Base-by-base conservation (phyloP, 1,140 invertebrate species). In the Papilio dardanus region DNA sequence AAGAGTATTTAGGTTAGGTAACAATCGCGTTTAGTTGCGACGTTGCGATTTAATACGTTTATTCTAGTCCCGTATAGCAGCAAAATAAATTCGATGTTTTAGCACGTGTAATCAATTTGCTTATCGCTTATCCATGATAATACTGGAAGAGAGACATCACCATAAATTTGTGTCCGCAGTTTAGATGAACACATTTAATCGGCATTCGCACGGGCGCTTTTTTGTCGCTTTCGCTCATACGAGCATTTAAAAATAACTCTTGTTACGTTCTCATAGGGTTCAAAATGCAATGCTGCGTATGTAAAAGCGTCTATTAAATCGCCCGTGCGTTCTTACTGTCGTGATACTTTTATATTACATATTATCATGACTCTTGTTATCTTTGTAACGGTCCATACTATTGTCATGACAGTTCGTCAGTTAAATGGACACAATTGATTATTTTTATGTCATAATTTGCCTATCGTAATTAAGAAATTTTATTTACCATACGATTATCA, bases 11-110 rank as follows among this genome's bases (percentile, higher is more conserved):
- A 69, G 67, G 21, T 10, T 42, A 69, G 67, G 21, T 4, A 28
- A 19, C 12, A 62, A 62, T 81, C 81, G 71, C 73, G 75, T 77
- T 62, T 50, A 58, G 71, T 75, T 69, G 67, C 19, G 33, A 68
- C 19, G n/a, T 35, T 68, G 19, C 66, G 35, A 68, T 14, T 10
- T 33, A 16, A 35, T 68, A 40, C 19, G 31, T 33, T 69, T 86
- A 87, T 89, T 84, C 89, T 91, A 91, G 89, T 91, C 89, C 79
- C 77, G 50, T 77, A 83, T 74, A 81, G 81, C 82, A 85, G 81
- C 82, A 81, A 83, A 75, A 71, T 85, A 76, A 82, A 14, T 10
- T 69, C 35, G 35, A 37, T 69, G 31, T 69, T 37, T 69, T 69
- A 40, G 35, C 67, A 69, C 31, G 31, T 40, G 67, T 69, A 37